phyloP scores from a whole-genome alignment of 37 sponge, comb jelly and placozoan species.

The Spongilla lacustris region DNA sequence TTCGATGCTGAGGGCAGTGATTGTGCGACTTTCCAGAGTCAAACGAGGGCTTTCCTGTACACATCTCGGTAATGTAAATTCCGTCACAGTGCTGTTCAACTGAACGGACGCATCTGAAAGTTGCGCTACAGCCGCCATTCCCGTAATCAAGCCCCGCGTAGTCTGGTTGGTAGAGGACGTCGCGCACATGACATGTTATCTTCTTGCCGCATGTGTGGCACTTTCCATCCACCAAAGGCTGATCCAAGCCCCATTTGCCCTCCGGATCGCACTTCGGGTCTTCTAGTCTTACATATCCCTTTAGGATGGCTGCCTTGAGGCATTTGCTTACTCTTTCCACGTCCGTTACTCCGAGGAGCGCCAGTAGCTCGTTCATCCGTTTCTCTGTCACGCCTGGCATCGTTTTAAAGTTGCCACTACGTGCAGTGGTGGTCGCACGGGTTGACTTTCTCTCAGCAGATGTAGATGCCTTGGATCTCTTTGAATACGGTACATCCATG shows the following conservation, averaged over 20 bases:
- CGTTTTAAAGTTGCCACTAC: too few relatives aligned
- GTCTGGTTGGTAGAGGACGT: conserved; percentile 56
- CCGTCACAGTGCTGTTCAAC: not conserved
- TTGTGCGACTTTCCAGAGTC: conserved; percentile 64
- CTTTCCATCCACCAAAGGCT: not conserved
- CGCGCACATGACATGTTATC: conserved; percentile 14
- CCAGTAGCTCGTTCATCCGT: too few relatives aligned
- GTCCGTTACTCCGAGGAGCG: not conserved
- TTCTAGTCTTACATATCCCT: not conserved
- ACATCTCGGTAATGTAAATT: conserved; percentile 35
- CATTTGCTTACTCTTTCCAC: not conserved
- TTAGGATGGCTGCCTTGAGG: conserved; percentile 16
- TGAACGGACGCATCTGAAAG: not conserved
- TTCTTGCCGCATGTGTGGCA: conserved; percentile 12
- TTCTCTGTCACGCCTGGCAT: too few relatives aligned
- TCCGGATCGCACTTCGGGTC: conserved; percentile 3
- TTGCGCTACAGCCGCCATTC: conserved; percentile 15
- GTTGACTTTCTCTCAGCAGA: too few relatives aligned
- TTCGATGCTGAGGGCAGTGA: conserved; percentile 33
- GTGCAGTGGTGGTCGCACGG: too few relatives aligned
- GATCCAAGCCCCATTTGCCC: conserved; percentile 15
- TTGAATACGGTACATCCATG: too few relatives aligned
- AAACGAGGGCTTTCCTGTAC: conserved; percentile 10
- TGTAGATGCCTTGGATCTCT: too few relatives aligned
- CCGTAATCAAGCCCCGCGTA: conserved; percentile 49